These are phyloP conservation scores for Sabatieria punctata DNA, from an alignment of 2,888 invertebrate genomes.

Conservation along the genomic window DNA sequence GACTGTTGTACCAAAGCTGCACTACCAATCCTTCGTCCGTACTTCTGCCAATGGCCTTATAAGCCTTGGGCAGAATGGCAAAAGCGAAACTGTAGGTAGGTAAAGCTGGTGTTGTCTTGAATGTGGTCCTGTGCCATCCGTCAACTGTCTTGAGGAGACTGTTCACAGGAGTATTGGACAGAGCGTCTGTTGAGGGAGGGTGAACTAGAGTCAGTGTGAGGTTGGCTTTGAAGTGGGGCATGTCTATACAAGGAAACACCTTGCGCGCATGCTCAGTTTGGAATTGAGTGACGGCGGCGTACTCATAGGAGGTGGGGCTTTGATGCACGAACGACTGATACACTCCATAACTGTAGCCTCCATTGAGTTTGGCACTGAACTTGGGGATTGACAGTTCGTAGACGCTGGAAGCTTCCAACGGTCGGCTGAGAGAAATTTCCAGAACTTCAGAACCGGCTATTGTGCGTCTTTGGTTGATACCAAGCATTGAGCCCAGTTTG, in stretches of 20 bases:
- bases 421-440: background rate
- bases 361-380: background rate
- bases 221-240: slow-evolving; percentile 1
- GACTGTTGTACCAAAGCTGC: too few relatives aligned
- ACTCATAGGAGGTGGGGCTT: background rate
- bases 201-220: background rate
- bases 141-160: too few relatives aligned
- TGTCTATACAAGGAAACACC: slow-evolving; percentile 5
- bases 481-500: too few relatives aligned
- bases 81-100: slow-evolving; percentile 5
- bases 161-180: background rate
- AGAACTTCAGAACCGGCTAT: too few relatives aligned
- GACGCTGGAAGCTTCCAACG: background rate
- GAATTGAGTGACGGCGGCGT: background rate
- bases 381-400: background rate
- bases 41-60: background rate
- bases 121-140: background rate
- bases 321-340: background rate
- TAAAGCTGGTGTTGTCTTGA: background rate
- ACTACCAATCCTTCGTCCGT: too few relatives aligned
- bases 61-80: background rate
- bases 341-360: background rate
- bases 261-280: background rate
- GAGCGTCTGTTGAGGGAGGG: background rate
- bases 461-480: too few relatives aligned